Conservation (phyloP, 1,140 invertebrate genomes). For the Drosophila repleta region DNA sequence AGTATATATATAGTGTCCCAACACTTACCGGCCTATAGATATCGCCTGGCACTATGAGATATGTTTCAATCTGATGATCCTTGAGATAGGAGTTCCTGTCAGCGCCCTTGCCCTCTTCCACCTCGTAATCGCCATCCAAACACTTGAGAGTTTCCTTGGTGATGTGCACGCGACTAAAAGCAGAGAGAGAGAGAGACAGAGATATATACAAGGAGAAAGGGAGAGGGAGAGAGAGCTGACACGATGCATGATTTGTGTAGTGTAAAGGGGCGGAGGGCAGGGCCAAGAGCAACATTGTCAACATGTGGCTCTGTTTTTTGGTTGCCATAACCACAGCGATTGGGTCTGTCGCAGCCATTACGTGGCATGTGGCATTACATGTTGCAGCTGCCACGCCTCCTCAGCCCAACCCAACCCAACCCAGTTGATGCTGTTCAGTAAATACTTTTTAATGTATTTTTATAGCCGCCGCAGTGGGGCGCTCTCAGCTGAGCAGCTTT, state of each 20-base stretch:
- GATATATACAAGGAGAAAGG: not conserved
- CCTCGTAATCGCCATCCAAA: constrained; percentile 94
- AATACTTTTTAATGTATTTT: constrained; percentile 70
- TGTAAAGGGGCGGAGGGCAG: not conserved
- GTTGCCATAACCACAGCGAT: constrained; percentile 25
- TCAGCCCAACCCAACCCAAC: too few species aligned
- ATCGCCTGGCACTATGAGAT: constrained; percentile 92
- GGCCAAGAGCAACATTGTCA: not conserved
- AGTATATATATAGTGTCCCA: not conserved
- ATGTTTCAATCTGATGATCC: constrained; percentile 97
- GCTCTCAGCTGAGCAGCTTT: constrained; percentile 36
- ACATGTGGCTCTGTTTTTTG: constrained; percentile 20
- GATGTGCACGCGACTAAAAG: constrained; percentile 94
- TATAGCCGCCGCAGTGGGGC: constrained; percentile 27
- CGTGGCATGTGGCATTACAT: constrained; percentile 31
- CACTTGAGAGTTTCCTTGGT: constrained; percentile 95
- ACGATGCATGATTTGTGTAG: not conserved
- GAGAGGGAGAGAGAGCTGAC: not conserved
- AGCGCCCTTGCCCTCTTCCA: constrained; percentile 93
- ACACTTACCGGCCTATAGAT: constrained; percentile 87
- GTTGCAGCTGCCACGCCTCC: constrained; percentile 34
- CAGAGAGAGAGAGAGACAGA: not conserved
- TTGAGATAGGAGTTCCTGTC: constrained; percentile 94
- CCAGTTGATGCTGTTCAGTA: constrained; percentile 18
- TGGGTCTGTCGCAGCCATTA: constrained; percentile 23